phyloP scores from a whole-genome alignment of 1,140 invertebrate species.

The Ladona fulva region DNA sequence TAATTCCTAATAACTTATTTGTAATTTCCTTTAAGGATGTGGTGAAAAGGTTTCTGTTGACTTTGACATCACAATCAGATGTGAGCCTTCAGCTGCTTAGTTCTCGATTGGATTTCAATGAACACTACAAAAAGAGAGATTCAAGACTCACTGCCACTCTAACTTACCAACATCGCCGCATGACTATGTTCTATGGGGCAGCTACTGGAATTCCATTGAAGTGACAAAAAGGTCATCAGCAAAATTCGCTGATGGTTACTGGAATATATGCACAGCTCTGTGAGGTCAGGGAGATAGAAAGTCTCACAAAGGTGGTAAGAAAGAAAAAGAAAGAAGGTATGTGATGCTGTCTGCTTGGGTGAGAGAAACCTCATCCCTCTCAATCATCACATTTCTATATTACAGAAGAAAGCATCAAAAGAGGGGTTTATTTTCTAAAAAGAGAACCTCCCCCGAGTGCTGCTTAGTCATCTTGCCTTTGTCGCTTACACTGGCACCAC shows the following conservation, averaged over 20 bases:
- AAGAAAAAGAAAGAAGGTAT: neutral
- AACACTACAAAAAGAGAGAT: slow-evolving; percentile 75
- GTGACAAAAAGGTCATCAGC: neutral
- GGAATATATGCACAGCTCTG: neutral
- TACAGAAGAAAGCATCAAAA: neutral
- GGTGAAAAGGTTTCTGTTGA: slow-evolving; percentile 70
- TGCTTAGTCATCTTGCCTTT: neutral
- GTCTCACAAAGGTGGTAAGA: neutral
- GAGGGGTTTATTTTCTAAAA: neutral
- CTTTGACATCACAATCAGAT: slow-evolving; percentile 62
- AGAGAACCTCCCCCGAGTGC: neutral
- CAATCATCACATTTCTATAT: neutral
- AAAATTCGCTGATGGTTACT: neutral
- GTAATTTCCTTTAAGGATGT: slow-evolving; percentile 51
- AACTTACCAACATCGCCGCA: slow-evolving; percentile 58
- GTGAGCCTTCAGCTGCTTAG: slow-evolving; percentile 78
- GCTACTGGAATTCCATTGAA: neutral
- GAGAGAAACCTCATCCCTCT: neutral
- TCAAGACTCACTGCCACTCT: slow-evolving; percentile 62
- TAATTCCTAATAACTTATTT: slow-evolving; percentile 16
- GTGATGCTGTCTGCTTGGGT: neutral
- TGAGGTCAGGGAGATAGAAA: neutral
- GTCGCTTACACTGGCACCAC: neutral
- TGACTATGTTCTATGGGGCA: slow-evolving; percentile 31
- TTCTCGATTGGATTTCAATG: slow-evolving; percentile 84